Evolutionary conservation across 2,113 vertebrate species (phyloP).

Genomic region (Colaptes auratus): DNA sequence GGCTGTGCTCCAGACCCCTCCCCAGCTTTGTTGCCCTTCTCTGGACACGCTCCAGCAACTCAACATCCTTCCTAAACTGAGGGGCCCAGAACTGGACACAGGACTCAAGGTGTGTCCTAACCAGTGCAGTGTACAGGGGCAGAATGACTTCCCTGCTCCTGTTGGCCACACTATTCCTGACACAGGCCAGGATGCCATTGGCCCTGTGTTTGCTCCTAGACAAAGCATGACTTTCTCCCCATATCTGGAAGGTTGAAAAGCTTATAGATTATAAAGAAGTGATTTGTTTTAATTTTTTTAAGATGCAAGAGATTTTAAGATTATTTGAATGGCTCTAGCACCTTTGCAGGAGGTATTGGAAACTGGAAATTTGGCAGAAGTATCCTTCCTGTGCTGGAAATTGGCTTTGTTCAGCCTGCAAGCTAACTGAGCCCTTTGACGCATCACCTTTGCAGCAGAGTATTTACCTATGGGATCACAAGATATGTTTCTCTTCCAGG

Average conservation of each 20-base stretch:
- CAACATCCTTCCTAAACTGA: too few species aligned
- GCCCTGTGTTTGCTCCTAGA: background rate
- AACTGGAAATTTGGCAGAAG: background rate
- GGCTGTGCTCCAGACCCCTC: too few species aligned
- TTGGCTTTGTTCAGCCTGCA: background rate
- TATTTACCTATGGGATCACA: background rate
- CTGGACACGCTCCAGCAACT: too few species aligned
- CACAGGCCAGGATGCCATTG: too few species aligned
- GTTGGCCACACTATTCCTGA: too few species aligned
- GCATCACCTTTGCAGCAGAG: background rate
- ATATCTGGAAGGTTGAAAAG: background rate
- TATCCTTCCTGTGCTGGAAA: background rate
- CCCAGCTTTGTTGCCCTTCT: too few species aligned
- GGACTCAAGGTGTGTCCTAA: too few species aligned
- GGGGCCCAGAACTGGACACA: too few species aligned
- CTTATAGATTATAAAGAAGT: background rate
- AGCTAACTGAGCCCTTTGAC: background rate
- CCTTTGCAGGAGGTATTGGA: background rate
- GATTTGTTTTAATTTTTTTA: background rate
- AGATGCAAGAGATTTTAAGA: background rate
- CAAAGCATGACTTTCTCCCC: background rate
- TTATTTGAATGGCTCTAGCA: background rate
- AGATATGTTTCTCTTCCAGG: background rate
- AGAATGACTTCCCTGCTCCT: too few species aligned
- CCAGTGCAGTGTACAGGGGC: too few species aligned